A percentile compares a stretch with the other conserved stretches of the same genome.
phyloP scores from a whole-genome alignment of 2,888 invertebrate genomes.

The Acanthosepion lycidas region DNA sequence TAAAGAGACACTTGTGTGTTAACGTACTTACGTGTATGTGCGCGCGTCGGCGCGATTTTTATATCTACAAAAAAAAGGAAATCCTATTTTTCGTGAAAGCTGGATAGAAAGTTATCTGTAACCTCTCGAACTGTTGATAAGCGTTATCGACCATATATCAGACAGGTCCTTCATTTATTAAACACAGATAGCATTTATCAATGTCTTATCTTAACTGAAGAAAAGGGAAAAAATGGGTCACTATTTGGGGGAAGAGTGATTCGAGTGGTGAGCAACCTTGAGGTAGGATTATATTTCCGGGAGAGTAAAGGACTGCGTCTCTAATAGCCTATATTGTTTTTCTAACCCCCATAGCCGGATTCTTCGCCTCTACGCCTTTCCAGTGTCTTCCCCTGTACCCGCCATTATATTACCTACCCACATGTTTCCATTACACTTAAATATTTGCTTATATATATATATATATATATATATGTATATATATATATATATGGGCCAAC shows the following conservation, averaged over 20 bases:
- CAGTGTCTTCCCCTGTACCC: no score
- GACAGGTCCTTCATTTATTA: background rate
- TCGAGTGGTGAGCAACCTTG: background rate
- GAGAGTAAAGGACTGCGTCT: background rate
- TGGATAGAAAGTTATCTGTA: background rate
- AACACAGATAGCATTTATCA: constrained; percentile 33
- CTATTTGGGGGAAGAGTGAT: background rate
- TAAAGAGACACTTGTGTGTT: no score
- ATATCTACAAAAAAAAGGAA: background rate
- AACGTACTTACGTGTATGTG: background rate
- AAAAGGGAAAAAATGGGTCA: background rate
- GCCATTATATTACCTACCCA: no score
- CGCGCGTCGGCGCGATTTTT: background rate
- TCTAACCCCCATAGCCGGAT: background rate
- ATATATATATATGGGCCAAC: background rate
- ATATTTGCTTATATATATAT: background rate
- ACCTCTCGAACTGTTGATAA: constrained; percentile 23
- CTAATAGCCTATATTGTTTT: background rate
- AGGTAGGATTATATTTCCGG: background rate
- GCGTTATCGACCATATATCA: background rate
- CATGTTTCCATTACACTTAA: no score
- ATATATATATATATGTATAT: background rate
- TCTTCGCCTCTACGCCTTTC: background rate
- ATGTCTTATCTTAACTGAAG: background rate
- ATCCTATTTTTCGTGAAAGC: background rate